Base-by-base conservation (phyloP, 2,113 vertebrate species). In the Platichthys flesus region DNA sequence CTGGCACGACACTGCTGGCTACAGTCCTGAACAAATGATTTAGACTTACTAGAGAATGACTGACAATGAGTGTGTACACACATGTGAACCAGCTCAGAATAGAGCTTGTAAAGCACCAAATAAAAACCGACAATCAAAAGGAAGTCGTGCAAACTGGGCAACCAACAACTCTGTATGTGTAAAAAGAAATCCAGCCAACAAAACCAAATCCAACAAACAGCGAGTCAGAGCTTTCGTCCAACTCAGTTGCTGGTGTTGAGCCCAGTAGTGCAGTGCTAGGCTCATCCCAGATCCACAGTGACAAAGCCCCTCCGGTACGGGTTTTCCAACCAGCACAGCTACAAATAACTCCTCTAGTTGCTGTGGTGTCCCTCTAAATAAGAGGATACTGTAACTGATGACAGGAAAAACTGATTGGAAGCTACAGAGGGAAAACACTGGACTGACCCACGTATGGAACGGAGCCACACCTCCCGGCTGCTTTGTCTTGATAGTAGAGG, bases 341-440 rank as follows among this genome's bases (percentile, higher is more conserved):
- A 78, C 82, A 82, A 89, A 87, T 87, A 86, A 79, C 84, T 86
- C 72, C 3, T 85, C 74, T 76, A 81, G 85, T 79, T 86, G 81
- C 86, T 89, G 58, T 83, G 89, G 86, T 67, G 81, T 83, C 81
- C 87, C 80, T 88, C 85, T 87, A 90, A 93, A 90, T 88, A 86
- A 85, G 83, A 89, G 76, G 75, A 83, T 85, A 91, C 89, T 88
- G 80, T 91, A 89, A 88, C 76, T 77, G 77, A 84, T 81, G 84
- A 85, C 71, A 85, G 82, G 87, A 83, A 85, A 89, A 88, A 88
- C 70, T 87, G 88, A 92, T 85, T 90, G 85, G 83, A 75, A 45
- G 71, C 78, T 78, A 70, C 75, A 84, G 64, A 78, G 76, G 59
- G 63, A 90, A 86, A 93, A 88, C 79, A 83, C 79, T 68, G 78